Base-by-base conservation (phyloP, 2,797 vertebrate genomes). In the Eulemur coronatus region DNA sequence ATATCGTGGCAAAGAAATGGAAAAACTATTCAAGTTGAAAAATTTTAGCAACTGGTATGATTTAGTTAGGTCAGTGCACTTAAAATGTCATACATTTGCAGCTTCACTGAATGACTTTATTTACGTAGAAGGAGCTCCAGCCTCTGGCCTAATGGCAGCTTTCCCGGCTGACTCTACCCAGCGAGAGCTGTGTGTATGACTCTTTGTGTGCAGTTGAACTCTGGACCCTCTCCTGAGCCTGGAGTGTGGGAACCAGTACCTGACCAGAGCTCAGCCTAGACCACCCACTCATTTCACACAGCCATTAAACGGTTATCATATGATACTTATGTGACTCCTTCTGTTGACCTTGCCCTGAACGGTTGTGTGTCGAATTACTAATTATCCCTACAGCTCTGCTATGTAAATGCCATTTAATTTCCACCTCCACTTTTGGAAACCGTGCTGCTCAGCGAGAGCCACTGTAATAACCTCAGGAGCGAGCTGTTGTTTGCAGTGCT, bases 251-350 rank as follows among this genome's bases (percentile, higher is more conserved):
- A 97, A 93, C 76, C 28, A 41, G 69, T 92, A 94, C 89, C 89
- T 94, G 73, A 50, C 13, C 70, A 50, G 89, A 87, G 63, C 81
- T 57, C 46, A 95, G 72, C 43, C 50, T 78, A 94, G 72, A 89
- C 94, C 91, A 96, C 92, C 87, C 75, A 91, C 96, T 97, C 59
- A 94, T 87, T 97, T 98, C 52, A 81, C 72, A 87, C 24, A 92
- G 94, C 65, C 97, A 63, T 67, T 94, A 59, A 41, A 18, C 7
- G n/a, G 84, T 89, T 84, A 28, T 95, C 48, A 61, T 95, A 63
- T 89, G 89, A 46, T 93, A 38, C 8, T 81, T 35, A 80, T 26
- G 41, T 63, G 72, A 84, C 84, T 96, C 24, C 52, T 52, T 35
- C 84, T 95, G 65, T 89, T 97, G 97, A 96, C n/a, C 75, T 88